Evolutionary conservation across 1,140 invertebrate species (phyloP).

Genomic region (Pseudoatta argentina): DNA sequence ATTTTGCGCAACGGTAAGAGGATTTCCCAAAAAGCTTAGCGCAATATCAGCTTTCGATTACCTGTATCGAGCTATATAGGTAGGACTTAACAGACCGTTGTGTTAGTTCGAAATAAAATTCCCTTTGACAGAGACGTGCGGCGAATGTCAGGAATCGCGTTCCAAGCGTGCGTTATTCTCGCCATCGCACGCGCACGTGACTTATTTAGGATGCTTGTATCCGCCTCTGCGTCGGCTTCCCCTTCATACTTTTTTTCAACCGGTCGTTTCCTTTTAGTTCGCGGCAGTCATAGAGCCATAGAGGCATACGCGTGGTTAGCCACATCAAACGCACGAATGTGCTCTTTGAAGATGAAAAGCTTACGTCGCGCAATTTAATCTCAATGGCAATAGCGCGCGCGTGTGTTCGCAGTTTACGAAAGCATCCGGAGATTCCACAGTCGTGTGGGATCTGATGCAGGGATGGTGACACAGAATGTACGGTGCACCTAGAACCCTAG

Average conservation of each 20-base stretch:
- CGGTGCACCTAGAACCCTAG: not conserved
- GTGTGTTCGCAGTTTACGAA: conserved; percentile 72
- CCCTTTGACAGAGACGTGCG: not conserved
- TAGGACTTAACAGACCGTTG: not conserved
- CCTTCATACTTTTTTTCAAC: conserved; percentile 31
- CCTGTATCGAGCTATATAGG: not conserved
- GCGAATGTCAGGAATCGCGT: conserved; percentile 34
- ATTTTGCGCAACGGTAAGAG: not conserved
- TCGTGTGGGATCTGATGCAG: conserved; percentile 34
- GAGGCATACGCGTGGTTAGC: conserved; percentile 64
- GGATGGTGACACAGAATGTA: not conserved
- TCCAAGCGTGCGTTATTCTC: conserved; percentile 8
- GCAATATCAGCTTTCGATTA: not conserved
- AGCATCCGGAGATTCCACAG: conserved; percentile 66
- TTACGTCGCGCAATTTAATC: conserved; percentile 79
- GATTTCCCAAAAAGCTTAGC: not conserved
- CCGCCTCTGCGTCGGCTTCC: conserved; percentile 27
- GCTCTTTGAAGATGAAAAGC: conserved; percentile 81
- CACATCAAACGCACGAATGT: conserved; percentile 79
- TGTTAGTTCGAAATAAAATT: conserved; percentile 40
- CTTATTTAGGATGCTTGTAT: conserved; percentile 62
- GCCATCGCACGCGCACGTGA: not conserved
- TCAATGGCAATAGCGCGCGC: conserved; percentile 71
- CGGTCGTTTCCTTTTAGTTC: conserved; percentile 31
- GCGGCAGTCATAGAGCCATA: conserved; percentile 63